Conservation (phyloP, 2,797 vertebrate genomes). For the Choloepus didactylus region DNA sequence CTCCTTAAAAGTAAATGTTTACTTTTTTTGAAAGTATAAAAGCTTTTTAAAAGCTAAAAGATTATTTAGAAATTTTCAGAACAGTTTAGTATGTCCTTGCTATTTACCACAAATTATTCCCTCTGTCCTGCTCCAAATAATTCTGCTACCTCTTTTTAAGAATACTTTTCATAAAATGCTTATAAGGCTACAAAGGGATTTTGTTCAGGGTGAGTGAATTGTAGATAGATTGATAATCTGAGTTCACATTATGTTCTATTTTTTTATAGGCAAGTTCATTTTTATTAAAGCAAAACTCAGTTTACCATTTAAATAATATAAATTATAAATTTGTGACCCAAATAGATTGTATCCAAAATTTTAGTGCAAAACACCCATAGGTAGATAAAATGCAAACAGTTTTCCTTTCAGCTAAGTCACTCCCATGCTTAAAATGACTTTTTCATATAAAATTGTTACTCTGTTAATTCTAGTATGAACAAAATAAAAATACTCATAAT, state of each 20-base stretch:
- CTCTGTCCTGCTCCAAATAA: background rate
- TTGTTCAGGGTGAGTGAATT: conserved; percentile 4
- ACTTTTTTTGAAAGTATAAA: conserved; percentile 21
- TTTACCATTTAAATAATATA: conserved; percentile 17
- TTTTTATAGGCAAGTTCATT: conserved; percentile 17
- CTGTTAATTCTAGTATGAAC: background rate
- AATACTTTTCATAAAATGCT: conserved; percentile 42
- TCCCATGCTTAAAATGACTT: conserved; percentile 13
- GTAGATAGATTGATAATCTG: background rate
- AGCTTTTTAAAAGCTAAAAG: background rate
- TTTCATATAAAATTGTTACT: conserved; percentile 2
- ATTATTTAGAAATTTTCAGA: conserved; percentile 20
- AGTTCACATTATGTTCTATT: conserved; percentile 20
- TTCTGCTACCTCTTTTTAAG: conserved; percentile 4
- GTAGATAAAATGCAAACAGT: background rate
- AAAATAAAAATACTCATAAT: conserved; percentile 25
- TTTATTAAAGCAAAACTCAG: conserved; percentile 8
- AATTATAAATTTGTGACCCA: background rate
- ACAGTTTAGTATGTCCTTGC: background rate
- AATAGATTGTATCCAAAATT: background rate
- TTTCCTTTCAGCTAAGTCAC: conserved; percentile 20
- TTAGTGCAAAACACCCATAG: background rate
- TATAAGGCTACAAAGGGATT: background rate
- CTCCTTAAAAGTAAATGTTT: background rate
- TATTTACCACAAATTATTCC: conserved; percentile 35